These are phyloP conservation scores for Cydia pomonella DNA, from an alignment of 1,140 invertebrate genomes.

Conservation along the genomic window DNA sequence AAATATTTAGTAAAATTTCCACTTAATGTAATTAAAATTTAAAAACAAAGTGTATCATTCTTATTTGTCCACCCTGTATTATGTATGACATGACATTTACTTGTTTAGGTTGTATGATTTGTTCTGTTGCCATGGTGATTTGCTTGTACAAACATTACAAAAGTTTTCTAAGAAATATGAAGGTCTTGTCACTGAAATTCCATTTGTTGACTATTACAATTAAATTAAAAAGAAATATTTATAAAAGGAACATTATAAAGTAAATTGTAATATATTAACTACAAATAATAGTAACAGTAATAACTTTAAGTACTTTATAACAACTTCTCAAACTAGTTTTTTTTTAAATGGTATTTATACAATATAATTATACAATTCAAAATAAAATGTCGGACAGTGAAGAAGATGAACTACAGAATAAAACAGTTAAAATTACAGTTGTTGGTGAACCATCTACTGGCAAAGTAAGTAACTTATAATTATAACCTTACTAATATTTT, in stretches of 20 bases:
- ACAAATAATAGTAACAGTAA: background rate
- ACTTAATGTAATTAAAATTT: too few relatives aligned
- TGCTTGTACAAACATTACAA: constrained; percentile 31
- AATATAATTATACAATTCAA: constrained; percentile 17
- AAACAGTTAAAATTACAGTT: constrained; percentile 89
- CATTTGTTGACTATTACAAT: background rate
- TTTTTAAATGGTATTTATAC: constrained; percentile 29
- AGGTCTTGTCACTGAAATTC: constrained; percentile 1
- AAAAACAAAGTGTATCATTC: too few relatives aligned
- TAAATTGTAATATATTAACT: background rate
- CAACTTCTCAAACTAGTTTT: background rate
- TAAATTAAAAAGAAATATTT: background rate
- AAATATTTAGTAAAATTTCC: too few relatives aligned
- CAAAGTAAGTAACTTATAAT: constrained; percentile 86
- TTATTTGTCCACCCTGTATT: too few relatives aligned
- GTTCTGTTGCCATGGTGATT: constrained; percentile 42
- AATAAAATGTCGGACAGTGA: constrained; percentile 83
- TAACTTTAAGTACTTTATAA: constrained; percentile 7
- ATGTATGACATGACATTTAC: constrained; percentile 12
- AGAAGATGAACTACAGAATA: constrained; percentile 85
- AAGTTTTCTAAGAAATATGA: constrained; percentile 27
- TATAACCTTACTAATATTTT: constrained; percentile 37
- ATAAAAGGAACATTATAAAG: background rate
- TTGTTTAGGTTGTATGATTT: background rate
- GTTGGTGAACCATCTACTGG: constrained; percentile 90